Conservation (phyloP, 2,113 vertebrate genomes). For the Oryzias woworae region DNA sequence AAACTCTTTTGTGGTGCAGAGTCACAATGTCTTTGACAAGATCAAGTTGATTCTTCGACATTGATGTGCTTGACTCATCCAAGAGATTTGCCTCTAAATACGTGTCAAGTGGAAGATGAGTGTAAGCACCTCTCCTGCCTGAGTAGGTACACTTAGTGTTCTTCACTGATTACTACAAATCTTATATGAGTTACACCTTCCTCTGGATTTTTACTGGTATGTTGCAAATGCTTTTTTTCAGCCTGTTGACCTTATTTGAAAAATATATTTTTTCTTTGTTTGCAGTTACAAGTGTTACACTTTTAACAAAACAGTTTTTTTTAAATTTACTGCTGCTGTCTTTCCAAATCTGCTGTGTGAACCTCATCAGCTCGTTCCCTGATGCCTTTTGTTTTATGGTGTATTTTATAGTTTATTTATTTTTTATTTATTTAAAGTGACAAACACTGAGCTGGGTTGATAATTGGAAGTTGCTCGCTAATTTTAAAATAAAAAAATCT, state of each 20-base stretch:
- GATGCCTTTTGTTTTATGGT: conserved; percentile 71
- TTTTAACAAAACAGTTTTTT: conserved; percentile 18
- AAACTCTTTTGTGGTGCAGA: conserved; percentile 24
- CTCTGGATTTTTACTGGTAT: conserved; percentile 66
- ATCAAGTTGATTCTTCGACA: conserved; percentile 23
- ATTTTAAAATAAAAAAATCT: conserved; percentile 58
- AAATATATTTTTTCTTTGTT: conserved; percentile 55
- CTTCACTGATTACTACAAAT: conserved; percentile 72
- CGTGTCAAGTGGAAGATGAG: conserved; percentile 23
- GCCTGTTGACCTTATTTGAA: conserved; percentile 50
- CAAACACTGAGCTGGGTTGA: conserved; percentile 76
- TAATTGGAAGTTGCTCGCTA: conserved; percentile 72
- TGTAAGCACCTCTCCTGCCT: conserved; percentile 15
- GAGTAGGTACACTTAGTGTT: conserved; percentile 33
- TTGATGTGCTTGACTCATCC: conserved; percentile 2
- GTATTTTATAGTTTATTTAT: conserved; percentile 85
- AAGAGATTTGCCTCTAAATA: conserved; percentile 16
- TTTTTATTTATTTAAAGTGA: conserved; percentile 81
- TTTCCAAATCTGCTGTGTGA: conserved; percentile 44
- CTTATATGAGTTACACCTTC: conserved; percentile 58
- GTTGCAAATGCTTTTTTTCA: conserved; percentile 50
- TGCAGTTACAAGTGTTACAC: conserved; percentile 17
- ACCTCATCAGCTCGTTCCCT: conserved; percentile 37
- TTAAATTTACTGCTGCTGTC: conserved; percentile 26
- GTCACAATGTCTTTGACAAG: conserved; percentile 2